phyloP scores from a whole-genome alignment of 2,888 invertebrate genomes.

The Spialia ferax region DNA sequence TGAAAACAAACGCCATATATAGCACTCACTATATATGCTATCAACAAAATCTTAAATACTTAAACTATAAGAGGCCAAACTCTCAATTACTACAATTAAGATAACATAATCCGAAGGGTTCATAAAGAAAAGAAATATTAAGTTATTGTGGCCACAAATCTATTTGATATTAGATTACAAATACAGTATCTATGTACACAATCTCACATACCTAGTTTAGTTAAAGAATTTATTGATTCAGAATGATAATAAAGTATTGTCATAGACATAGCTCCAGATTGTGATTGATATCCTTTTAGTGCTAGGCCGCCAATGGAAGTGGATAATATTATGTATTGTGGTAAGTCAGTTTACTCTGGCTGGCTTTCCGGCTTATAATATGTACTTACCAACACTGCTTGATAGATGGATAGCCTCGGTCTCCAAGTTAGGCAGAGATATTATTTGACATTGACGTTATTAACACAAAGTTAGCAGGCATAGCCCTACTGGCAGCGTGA shows the following conservation, averaged over 20 bases:
- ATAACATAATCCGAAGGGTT: not conserved
- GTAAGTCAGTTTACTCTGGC: too few relatives aligned
- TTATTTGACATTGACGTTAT: too few relatives aligned
- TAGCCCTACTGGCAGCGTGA: too few relatives aligned
- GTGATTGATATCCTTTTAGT: too few relatives aligned
- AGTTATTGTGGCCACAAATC: conserved; percentile 5
- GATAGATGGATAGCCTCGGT: too few relatives aligned
- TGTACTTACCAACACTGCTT: too few relatives aligned
- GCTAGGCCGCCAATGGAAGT: too few relatives aligned
- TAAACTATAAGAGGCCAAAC: not conserved
- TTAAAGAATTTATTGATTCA: conserved; percentile 6
- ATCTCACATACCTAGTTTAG: not conserved
- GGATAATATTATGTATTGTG: too few relatives aligned
- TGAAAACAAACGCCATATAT: not conserved
- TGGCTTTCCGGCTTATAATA: too few relatives aligned
- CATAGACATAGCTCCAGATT: conserved; percentile 3
- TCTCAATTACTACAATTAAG: not conserved
- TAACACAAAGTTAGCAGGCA: too few relatives aligned
- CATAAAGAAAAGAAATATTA: not conserved
- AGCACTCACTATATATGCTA: not conserved
- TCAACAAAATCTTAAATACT: not conserved
- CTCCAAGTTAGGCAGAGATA: too few relatives aligned
- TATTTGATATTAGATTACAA: not conserved
- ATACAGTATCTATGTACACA: not conserved
- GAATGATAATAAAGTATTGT: not conserved